Percentiles rank a stretch among this genome's conserved stretches.
phyloP scores from a whole-genome alignment of 2,888 invertebrate genomes.

The Thelaira solivaga region DNA sequence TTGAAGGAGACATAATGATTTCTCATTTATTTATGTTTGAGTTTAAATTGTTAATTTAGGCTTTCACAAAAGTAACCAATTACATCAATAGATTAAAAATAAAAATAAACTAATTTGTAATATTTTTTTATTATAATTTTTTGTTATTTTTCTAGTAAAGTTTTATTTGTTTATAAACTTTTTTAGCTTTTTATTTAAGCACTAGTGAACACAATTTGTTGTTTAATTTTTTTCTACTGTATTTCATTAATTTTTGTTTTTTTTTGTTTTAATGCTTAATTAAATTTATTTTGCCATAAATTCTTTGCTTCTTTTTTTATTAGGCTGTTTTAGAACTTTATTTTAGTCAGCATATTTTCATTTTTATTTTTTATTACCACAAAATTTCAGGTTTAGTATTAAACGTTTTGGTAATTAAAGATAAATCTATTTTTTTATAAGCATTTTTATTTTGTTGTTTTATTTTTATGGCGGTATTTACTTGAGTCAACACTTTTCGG shows the following conservation, averaged over 20 bases:
- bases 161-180: not conserved
- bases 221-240: not conserved
- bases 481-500: slow-evolving; percentile 38
- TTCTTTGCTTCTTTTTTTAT: not conserved
- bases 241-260: slow-evolving; percentile 7
- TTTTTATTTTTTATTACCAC: not conserved
- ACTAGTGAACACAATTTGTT: slow-evolving; percentile 61
- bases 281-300: slow-evolving; percentile 26
- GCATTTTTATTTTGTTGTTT: not conserved
- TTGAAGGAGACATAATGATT: slow-evolving; percentile 5
- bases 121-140: not conserved
- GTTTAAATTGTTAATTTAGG: not conserved
- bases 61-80: too few species aligned
- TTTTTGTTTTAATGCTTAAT: not conserved
- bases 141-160: not conserved
- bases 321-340: not conserved
- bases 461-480: slow-evolving; percentile 6
- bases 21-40: slow-evolving; percentile 10
- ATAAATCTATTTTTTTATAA: slow-evolving; percentile 5
- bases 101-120: not conserved
- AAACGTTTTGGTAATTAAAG: slow-evolving; percentile 5
- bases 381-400: slow-evolving; percentile 6
- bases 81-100: too few species aligned
- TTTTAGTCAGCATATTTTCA: slow-evolving; percentile 41
- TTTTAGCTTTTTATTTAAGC: slow-evolving; percentile 25